Percentiles rank a stretch among this genome's conserved stretches.
Evolutionary conservation across 2,888 invertebrate species (phyloP).

Genomic region (Salticus scenicus): DNA sequence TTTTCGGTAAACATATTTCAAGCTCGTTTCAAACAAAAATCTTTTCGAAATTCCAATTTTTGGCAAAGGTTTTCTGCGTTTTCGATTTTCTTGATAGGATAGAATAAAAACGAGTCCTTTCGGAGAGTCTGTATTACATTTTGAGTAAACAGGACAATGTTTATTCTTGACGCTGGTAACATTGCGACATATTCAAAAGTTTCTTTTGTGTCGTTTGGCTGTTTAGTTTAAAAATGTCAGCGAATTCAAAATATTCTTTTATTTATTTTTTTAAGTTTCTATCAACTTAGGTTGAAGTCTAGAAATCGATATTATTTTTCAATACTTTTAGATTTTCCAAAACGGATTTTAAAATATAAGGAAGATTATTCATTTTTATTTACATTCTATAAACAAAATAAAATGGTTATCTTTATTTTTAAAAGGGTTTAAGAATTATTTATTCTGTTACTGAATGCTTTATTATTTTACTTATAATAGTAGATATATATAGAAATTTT

Average conservation of each 20-base stretch:
- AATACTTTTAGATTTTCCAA: background rate
- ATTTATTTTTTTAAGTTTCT: background rate
- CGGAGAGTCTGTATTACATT: background rate
- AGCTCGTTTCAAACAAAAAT: conserved; percentile 12
- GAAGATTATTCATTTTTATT: no score
- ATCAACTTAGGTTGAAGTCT: background rate
- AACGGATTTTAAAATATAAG: no score
- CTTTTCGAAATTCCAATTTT: conserved; percentile 12
- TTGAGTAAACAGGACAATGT: conserved; percentile 3
- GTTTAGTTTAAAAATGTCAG: background rate
- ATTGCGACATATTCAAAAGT: background rate
- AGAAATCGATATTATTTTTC: background rate
- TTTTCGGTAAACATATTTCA: conserved; percentile 6
- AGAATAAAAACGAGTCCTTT: conserved; percentile 1
- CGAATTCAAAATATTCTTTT: background rate
- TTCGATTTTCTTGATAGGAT: background rate
- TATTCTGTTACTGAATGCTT: no score
- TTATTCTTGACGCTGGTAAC: background rate
- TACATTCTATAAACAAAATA: no score
- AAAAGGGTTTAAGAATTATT: no score
- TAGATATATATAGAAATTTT: no score
- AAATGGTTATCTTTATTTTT: no score
- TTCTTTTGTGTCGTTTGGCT: background rate
- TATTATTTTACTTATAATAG: no score
- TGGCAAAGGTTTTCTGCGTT: conserved; percentile 11